Conservation (phyloP, 2,888 invertebrate species). For the Lepidonotus clava region DNA sequence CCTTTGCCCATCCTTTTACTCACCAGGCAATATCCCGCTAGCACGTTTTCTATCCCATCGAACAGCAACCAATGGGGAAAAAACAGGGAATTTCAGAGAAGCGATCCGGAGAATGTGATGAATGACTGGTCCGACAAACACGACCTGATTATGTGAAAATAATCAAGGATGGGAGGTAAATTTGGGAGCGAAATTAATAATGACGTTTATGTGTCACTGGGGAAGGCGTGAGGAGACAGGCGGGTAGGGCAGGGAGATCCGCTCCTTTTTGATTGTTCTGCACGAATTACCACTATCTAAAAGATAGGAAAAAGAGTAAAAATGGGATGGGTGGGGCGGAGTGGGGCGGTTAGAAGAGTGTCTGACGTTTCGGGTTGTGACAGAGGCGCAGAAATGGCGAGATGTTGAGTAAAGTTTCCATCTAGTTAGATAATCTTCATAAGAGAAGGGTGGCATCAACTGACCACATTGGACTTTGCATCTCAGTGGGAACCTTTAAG, state of each 20-base stretch:
- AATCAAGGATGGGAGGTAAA: constrained; percentile 33
- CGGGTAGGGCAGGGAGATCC: not conserved
- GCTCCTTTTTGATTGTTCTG: not conserved
- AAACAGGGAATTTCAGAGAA: not conserved
- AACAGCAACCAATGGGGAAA: too few relatives aligned
- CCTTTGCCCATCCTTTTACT: too few relatives aligned
- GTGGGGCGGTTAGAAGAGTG: not conserved
- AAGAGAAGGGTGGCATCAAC: not conserved
- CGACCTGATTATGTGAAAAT: constrained; percentile 37
- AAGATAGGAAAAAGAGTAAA: not conserved
- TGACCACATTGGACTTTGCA: constrained; percentile 19
- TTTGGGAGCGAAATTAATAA: constrained; percentile 29
- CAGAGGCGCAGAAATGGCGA: not conserved
- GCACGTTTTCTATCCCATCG: too few relatives aligned
- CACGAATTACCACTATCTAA: not conserved
- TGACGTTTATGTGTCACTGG: constrained; percentile 29
- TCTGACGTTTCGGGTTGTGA: not conserved
- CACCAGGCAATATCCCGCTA: too few relatives aligned
- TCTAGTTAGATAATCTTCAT: not conserved
- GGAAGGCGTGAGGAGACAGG: not conserved
- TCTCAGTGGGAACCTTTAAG: not conserved
- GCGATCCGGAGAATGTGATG: not conserved
- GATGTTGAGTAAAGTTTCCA: too few relatives aligned
- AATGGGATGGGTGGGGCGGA: not conserved
- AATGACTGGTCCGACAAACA: not conserved